Base-by-base conservation (phyloP, 1,140 invertebrate genomes). In the Cydia amplana region DNA sequence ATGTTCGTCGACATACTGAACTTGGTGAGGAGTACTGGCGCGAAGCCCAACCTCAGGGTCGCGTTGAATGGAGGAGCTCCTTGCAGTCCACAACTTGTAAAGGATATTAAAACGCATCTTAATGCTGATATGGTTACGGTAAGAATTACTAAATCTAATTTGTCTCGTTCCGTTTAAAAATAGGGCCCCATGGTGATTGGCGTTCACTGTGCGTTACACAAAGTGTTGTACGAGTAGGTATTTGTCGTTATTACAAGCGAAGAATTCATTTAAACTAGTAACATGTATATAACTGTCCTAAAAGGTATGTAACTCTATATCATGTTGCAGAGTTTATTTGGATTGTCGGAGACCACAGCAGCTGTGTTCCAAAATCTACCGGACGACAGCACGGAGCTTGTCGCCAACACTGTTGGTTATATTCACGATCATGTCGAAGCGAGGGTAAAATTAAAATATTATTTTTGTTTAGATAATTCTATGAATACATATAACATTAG, bases 1-100 rank as follows among this genome's bases (percentile, higher is more conserved):
- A 99, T 99, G 98, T 98, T 97, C 88, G 96, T 99, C 74, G 98
- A 99, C 88, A 93, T 98, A 74, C 82, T 98, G 5, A 90, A 93
- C 0, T 89, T 94, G 65, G 91, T 94, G 51, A 88, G 93, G 32
- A 85, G 83, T 65, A 79, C 93, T 4, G 91, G 94, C 1, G 84
- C 93, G 5, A 87, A 94, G 1, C 87, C 94, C 0, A 88, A 82
- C 0, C 81, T 95, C 4, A 88, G 94, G 73, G 93, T 95, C 64
- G 96, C 95, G 12, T 80, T 97, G 0, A 95, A 95, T 0, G 97
- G 96, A 14, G 98, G 97, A 7, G 95, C 97, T 0, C 93, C 96
- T 0, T 96, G 96, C 76, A 95, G 97, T 2, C 95, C 96, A 0
- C 92, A 95, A 79, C 91, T 98, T 0, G 95, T 96, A 28, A 93